phyloP scores from a whole-genome alignment of 2,888 invertebrate genomes.

The Bombylius major region DNA sequence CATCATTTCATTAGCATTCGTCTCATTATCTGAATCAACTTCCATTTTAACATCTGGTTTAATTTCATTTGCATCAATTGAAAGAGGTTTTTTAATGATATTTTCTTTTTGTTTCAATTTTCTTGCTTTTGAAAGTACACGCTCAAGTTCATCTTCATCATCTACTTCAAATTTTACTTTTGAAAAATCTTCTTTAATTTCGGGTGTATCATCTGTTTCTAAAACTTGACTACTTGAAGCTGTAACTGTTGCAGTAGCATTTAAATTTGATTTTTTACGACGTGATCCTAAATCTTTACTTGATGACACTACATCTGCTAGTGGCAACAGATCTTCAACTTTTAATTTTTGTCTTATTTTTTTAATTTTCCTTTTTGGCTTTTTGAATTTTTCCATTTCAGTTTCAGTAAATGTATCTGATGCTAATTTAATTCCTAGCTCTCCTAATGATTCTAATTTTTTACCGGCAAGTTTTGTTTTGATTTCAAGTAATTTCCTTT shows the following conservation, averaged over 20 bases:
- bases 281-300: constrained; percentile 26
- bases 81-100: constrained; percentile 27
- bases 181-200: constrained; percentile 27
- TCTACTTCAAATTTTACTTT: constrained; percentile 48
- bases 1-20: constrained; percentile 19
- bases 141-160: constrained; percentile 58
- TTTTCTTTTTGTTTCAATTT: constrained; percentile 46
- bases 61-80: constrained; percentile 36
- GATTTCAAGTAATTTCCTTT: constrained; percentile 36
- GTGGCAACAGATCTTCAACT: constrained; percentile 56
- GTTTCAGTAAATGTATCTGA: constrained; percentile 78
- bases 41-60: constrained; percentile 47
- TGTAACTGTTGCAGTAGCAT: constrained; percentile 26
- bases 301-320: constrained; percentile 28
- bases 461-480: constrained; percentile 49
- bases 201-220: constrained; percentile 51
- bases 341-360: constrained; percentile 57
- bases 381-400: constrained; percentile 82
- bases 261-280: constrained; percentile 39
- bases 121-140: constrained; percentile 59
- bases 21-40: constrained; percentile 39
- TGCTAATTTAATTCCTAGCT: constrained; percentile 57
- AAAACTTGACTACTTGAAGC: constrained; percentile 28
- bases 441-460: constrained; percentile 59
- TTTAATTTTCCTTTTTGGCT: constrained; percentile 64